Base-by-base conservation (phyloP, 2,888 invertebrate genomes). In the Cryptocheilus praepositus region DNA sequence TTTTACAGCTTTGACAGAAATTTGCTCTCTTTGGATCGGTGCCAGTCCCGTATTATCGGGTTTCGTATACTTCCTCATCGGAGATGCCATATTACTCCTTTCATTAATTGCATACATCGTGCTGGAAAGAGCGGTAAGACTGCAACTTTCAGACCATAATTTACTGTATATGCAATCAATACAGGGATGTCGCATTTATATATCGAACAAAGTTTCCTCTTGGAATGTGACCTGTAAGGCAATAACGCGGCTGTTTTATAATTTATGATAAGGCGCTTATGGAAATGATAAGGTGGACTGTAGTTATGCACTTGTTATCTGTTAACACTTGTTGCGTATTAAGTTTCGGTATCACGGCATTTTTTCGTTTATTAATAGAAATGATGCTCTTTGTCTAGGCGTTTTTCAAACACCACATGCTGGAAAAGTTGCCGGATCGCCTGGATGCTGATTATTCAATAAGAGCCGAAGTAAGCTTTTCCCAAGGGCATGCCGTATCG, bases 31-130 rank as follows among this genome's bases (percentile, higher is more conserved):
- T 0, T 93, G 95, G 61, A 93, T 96, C 81, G 95, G 95, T 73
- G 94, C 94, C 64, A 93, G 95, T 0, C 94, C 96, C 0, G 90
- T 93, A 3, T 92, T 93, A 72, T 96, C 96, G 77, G 98, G 97
- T 0, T 92, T 98, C 67, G 92, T 96, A 28, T 98, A 97, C 89
- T 98, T 98, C 88, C 91, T 94, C n/a, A 93, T 96, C 71, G 98
- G 97, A 1, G 94, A 94, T 79, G 74, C 93, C 0, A 92, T 95
- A 82, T 91, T 97, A 3, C 81, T 95, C 8, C 76, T 93, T 3
- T 93, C 96, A 0, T 89, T 97, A 11, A 77, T 94, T 0, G 92
- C 94, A 0, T 97, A 95, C 85, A 79, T 93, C 0, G 85, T 93
- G 53, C 88, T 97, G 76, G 93, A 94, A 70, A 92, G 91, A 81